A percentile compares a stretch with the other conserved stretches of the same genome.
Conservation (phyloP, 1,140 invertebrate genomes). For the Akabosia matsudoensis region DNA sequence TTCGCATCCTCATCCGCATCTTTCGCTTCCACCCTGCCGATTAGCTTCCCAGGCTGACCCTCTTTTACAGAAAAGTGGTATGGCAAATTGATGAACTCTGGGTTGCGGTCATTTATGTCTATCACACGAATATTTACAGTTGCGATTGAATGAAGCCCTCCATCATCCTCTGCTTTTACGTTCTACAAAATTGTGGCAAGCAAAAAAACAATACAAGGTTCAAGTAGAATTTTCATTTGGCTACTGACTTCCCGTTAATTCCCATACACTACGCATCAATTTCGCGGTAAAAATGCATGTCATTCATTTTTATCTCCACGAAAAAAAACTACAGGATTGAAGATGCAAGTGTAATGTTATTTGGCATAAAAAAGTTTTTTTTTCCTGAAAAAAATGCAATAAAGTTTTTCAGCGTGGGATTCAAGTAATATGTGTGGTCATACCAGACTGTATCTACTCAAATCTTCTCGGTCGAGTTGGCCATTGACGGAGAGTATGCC, state of each 20-base stretch:
- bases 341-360: too few relatives aligned
- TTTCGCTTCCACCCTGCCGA: constrained; percentile 74
- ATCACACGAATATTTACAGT: constrained; percentile 78
- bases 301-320: too few relatives aligned
- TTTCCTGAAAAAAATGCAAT: too few relatives aligned
- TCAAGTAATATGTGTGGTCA: constrained; percentile 47
- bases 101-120: constrained; percentile 42
- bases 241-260: too few relatives aligned
- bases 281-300: too few relatives aligned
- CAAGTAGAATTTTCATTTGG: too few relatives aligned
- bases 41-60: constrained; percentile 64
- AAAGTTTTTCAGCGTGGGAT: too few relatives aligned
- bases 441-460: constrained; percentile 78
- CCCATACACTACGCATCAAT: too few relatives aligned
- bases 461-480: constrained; percentile 77
- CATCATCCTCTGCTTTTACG: constrained; percentile 79
- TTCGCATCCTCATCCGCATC: constrained; percentile 74
- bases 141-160: constrained; percentile 72
- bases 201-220: too few relatives aligned
- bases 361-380: too few relatives aligned
- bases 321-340: too few relatives aligned
- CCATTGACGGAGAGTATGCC: constrained; percentile 78
- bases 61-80: constrained; percentile 77
- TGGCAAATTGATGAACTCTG: constrained; percentile 50
- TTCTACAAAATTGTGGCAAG: constrained; percentile 56